These are phyloP conservation scores for Schlechtendalia chinensis DNA, from an alignment of 1,140 invertebrate genomes.

Conservation along the genomic window DNA sequence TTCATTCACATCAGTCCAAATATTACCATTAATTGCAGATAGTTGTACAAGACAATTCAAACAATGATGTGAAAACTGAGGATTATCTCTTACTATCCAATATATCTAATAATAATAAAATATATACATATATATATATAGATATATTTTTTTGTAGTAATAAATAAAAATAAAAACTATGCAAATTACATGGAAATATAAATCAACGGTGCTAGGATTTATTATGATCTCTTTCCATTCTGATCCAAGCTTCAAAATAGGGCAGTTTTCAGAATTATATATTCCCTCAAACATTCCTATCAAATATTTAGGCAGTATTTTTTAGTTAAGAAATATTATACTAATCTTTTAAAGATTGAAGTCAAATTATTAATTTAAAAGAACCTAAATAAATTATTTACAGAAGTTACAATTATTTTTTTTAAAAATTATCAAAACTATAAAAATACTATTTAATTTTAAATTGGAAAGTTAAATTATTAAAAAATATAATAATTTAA, in stretches of 20 bases:
- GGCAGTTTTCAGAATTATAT: constrained; percentile 67
- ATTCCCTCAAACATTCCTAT: constrained; percentile 71
- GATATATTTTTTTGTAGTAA: constrained; percentile 43
- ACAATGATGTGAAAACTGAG: constrained; percentile 72
- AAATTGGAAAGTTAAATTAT: no score
- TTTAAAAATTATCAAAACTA: not conserved
- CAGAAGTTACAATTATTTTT: no score
- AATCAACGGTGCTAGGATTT: constrained; percentile 68
- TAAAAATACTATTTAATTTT: not conserved
- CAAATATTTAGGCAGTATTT: constrained; percentile 66
- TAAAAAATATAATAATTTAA: no score
- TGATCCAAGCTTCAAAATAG: constrained; percentile 63
- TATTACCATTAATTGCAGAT: constrained; percentile 70
- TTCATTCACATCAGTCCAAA: constrained; percentile 63
- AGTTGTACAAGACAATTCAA: constrained; percentile 79
- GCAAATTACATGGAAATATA: constrained; percentile 75
- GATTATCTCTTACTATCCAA: constrained; percentile 74
- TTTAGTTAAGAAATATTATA: constrained; percentile 58
- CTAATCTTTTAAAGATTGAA: not conserved
- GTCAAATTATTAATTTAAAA: not conserved
- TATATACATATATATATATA: not conserved
- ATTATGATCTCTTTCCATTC: constrained; percentile 76
- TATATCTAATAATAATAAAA: constrained; percentile 63
- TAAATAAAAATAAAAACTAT: not conserved
- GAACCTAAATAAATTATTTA: no score